These are phyloP conservation scores for Lepeophtheirus salmonis DNA, from an alignment of 1,140 invertebrate species.

Conservation along the genomic window DNA sequence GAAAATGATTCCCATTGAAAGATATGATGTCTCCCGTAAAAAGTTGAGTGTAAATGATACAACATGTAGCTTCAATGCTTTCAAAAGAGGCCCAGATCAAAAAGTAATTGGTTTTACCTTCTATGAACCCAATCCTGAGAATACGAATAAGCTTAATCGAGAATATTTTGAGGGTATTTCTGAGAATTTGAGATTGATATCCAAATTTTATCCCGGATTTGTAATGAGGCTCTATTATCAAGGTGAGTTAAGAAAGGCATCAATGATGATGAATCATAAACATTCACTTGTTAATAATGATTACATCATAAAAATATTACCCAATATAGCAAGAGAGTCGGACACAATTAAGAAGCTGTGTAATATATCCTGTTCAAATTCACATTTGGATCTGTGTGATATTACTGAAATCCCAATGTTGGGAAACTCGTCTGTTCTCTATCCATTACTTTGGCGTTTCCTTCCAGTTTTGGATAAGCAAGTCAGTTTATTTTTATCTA, in stretches of 20 bases:
- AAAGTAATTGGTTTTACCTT: not conserved
- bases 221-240: not conserved
- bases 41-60: too few species aligned
- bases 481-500: constrained; percentile 19
- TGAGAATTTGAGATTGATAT: not conserved
- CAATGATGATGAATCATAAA: too few species aligned
- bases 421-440: constrained; percentile 2
- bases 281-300: too few species aligned
- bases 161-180: not conserved
- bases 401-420: not conserved
- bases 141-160: not conserved
- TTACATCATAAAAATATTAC: too few species aligned
- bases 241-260: too few species aligned
- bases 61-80: not conserved
- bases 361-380: not conserved
- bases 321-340: not conserved
- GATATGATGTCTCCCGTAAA: too few species aligned
- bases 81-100: not conserved
- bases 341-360: not conserved
- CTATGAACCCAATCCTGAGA: not conserved
- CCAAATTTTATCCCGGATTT: not conserved
- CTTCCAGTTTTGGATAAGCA: constrained; percentile 20
- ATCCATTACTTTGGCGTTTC: constrained; percentile 20
- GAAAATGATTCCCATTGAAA: too few species aligned
- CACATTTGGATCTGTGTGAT: not conserved